These are phyloP conservation scores for Iphiclides podalirius DNA, from an alignment of 2,888 invertebrate genomes.

Conservation along the genomic window DNA sequence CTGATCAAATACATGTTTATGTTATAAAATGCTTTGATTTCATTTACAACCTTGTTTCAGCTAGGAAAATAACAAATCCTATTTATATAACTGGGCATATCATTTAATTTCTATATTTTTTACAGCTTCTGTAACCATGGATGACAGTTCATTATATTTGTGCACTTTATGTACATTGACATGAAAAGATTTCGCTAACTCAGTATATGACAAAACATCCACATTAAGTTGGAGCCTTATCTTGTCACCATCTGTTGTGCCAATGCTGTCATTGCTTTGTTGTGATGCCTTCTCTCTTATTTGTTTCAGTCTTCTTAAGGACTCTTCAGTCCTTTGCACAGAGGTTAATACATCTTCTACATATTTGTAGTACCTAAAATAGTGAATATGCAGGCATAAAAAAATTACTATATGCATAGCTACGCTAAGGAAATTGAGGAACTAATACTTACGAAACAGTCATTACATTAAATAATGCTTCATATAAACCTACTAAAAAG, in stretches of 20 bases:
- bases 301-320: conserved; percentile 92
- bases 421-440: no score
- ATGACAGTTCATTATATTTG: conserved; percentile 80
- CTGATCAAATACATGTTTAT: conserved; percentile 80
- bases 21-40: conserved; percentile 58
- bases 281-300: conserved; percentile 82
- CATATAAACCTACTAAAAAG: conserved; percentile 55
- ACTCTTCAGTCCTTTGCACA: conserved; percentile 97
- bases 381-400: neutral
- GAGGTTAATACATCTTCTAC: conserved; percentile 94
- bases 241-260: conserved; percentile 94
- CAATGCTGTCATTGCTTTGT: conserved; percentile 74
- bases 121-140: conserved; percentile 82
- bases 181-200: conserved; percentile 78
- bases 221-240: conserved; percentile 93
- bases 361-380: conserved; percentile 82
- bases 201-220: conserved; percentile 89
- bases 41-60: conserved; percentile 11
- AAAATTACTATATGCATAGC: neutral
- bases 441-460: conserved; percentile 76
- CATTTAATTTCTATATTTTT: conserved; percentile 78
- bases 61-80: conserved; percentile 37
- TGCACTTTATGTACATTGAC: conserved; percentile 79
- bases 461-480: conserved; percentile 69
- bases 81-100: conserved; percentile 61